phyloP scores from a whole-genome alignment of 1,140 invertebrate species.

The Vanessa atalanta region DNA sequence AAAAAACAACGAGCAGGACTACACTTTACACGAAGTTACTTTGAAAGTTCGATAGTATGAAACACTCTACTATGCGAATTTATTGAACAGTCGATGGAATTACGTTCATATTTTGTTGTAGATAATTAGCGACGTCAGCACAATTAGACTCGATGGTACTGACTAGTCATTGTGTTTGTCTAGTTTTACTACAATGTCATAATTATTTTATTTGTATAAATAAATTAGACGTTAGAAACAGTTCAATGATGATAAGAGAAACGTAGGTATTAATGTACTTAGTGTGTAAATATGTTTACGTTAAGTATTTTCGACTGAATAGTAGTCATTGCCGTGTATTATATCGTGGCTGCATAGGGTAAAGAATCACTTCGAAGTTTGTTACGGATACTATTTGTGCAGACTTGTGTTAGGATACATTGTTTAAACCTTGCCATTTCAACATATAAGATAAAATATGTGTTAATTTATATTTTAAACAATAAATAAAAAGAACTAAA shows the following conservation, averaged over 20 bases:
- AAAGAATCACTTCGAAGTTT: not conserved
- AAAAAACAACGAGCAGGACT: no score
- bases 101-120: not conserved
- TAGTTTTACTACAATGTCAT: slow-evolving; percentile 16
- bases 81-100: not conserved
- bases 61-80: not conserved
- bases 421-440: slow-evolving; percentile 9
- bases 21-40: no score
- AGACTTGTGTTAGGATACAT: not conserved
- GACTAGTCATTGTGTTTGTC: slow-evolving; percentile 15
- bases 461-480: slow-evolving; percentile 12
- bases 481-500: not conserved
- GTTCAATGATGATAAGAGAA: slow-evolving; percentile 8
- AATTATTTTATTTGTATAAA: slow-evolving; percentile 16
- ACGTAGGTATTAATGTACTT: slow-evolving; percentile 23
- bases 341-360: slow-evolving; percentile 10
- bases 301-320: slow-evolving; percentile 32
- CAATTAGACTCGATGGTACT: slow-evolving; percentile 12
- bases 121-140: not conserved
- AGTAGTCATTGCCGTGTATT: slow-evolving; percentile 28
- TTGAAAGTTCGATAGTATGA: not conserved
- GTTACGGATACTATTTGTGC: not conserved
- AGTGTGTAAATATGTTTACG: slow-evolving; percentile 29
- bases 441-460: not conserved
- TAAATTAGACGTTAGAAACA: slow-evolving; percentile 6